Percentiles rank a stretch among this genome's conserved stretches.
phyloP scores from a whole-genome alignment of 2,888 invertebrate species.

The Labia minor region DNA sequence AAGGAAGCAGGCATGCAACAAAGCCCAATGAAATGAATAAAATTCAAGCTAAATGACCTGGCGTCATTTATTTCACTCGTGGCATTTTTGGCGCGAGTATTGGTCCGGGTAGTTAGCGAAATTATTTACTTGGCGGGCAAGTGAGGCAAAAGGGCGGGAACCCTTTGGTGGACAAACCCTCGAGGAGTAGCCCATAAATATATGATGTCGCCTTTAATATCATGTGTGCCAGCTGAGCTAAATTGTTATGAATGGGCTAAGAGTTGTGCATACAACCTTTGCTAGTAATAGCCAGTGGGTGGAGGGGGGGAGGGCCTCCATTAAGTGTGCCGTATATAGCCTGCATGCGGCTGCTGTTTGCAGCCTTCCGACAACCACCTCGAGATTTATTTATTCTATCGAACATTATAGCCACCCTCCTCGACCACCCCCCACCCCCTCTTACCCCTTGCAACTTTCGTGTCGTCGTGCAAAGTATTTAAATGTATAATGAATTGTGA shows the following conservation, averaged over 20 bases:
- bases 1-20: no score
- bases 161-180: background rate
- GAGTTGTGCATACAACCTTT: slow-evolving; percentile 24
- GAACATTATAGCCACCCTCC: no score
- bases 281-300: slow-evolving; percentile 16
- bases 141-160: background rate
- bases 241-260: slow-evolving; percentile 40
- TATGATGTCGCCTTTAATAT: slow-evolving; percentile 40
- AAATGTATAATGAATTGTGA: background rate
- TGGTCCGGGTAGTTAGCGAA: background rate
- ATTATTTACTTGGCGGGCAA: background rate
- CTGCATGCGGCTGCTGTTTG: slow-evolving; percentile 18
- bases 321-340: no score
- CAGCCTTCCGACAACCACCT: slow-evolving; percentile 16
- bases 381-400: background rate
- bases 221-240: slow-evolving; percentile 40
- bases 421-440: background rate
- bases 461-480: background rate
- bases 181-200: slow-evolving; percentile 34
- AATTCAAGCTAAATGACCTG: no score
- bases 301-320: slow-evolving; percentile 8
- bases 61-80: no score
- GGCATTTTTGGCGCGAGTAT: no score
- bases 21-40: no score
- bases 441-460: no score